Evolutionary conservation across 2,888 invertebrate species (phyloP).

Genomic region (Oithona nana): DNA sequence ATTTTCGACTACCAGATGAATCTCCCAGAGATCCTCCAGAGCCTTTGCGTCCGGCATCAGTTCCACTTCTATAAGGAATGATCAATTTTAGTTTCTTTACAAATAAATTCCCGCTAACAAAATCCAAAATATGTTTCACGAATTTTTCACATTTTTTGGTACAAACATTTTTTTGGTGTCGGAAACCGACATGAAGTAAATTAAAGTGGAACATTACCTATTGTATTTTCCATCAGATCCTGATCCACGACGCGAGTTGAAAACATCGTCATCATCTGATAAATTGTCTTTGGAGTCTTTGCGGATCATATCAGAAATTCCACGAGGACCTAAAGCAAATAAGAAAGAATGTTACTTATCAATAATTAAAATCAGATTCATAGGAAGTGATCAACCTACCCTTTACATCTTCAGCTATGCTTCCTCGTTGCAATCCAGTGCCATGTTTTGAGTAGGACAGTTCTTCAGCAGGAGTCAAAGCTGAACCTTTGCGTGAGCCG

Average conservation of each 20-base stretch:
- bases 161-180: no score
- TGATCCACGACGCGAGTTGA: not conserved
- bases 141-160: no score
- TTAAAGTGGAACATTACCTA: no score
- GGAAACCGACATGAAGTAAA: no score
- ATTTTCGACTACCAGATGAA: not conserved
- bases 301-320: not conserved
- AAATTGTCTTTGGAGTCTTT: not conserved
- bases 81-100: no score
- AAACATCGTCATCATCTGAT: not conserved
- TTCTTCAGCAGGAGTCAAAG: not conserved
- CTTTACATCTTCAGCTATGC: not conserved
- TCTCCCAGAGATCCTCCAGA: not conserved
- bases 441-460: not conserved
- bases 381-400: no score
- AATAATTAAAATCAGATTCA: no score
- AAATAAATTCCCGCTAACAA: no score
- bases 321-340: not conserved
- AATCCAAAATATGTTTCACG: no score
- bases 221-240: not conserved
- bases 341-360: no score
- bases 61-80: no score
- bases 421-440: not conserved
- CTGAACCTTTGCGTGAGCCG: not conserved
- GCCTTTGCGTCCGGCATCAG: slow-evolving; percentile 1